phyloP scores from a whole-genome alignment of 2,113 vertebrate genomes.

The Microtus oregoni region DNA sequence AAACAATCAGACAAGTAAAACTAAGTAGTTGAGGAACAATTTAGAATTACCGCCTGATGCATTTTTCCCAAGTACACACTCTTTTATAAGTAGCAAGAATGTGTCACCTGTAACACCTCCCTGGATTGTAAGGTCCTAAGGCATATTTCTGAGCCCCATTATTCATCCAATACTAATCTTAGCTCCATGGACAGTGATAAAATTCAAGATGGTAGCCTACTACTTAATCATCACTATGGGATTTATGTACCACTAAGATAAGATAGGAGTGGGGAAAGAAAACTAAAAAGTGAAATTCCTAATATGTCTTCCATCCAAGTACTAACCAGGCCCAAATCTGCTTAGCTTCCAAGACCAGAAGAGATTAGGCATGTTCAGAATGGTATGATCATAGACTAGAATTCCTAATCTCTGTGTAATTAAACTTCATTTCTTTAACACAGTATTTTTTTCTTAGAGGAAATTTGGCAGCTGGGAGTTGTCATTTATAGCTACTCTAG shows the following conservation, averaged over 20 bases:
- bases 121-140: slow-evolving; percentile 74
- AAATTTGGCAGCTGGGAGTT: neutral
- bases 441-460: slow-evolving; percentile 28
- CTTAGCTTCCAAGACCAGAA: neutral
- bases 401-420: slow-evolving; percentile 33
- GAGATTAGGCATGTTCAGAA: neutral
- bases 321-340: neutral
- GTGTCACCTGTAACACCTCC: slow-evolving; percentile 77
- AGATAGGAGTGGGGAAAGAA: neutral
- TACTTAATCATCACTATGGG: slow-evolving; percentile 14
- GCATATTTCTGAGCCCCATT: slow-evolving; percentile 75
- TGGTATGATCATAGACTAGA: neutral
- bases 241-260: neutral
- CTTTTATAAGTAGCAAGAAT: slow-evolving; percentile 77
- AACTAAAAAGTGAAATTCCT: neutral
- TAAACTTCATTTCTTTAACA: slow-evolving; percentile 60
- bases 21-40: slow-evolving; percentile 56
- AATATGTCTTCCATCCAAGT: neutral
- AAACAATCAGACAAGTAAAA: slow-evolving; percentile 59
- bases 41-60: slow-evolving; percentile 61
- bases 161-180: slow-evolving; percentile 73
- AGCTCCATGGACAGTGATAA: neutral
- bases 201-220: slow-evolving; percentile 41
- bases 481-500: slow-evolving; percentile 54
- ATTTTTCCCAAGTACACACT: slow-evolving; percentile 70